Evolutionary conservation across 2,113 vertebrate species (phyloP), one percentile per base, ranked within the genome.

Genomic region (Microtus richardsoni): DNA sequence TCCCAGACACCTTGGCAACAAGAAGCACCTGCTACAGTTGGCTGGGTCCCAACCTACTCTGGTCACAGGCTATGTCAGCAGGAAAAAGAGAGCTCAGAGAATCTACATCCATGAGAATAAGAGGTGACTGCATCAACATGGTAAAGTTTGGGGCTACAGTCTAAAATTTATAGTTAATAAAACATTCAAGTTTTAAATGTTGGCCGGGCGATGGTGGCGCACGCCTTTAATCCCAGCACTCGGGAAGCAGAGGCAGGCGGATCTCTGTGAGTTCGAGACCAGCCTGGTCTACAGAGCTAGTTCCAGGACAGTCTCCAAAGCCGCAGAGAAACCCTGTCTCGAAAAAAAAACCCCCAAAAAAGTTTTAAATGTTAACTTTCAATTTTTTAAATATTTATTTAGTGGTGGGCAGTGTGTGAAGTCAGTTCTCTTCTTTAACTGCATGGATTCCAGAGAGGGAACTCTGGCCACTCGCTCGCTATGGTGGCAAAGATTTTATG

Each of bases 381-480:
- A 85, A 33, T 22, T 47, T 68, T 47, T 75, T 26, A 22, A 47
- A 68, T 33, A 85, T 22, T 66, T 68, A 86, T 22, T 66, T 68
- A 86, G 30, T 68, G 28, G 60, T 62, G 60, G 60, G 16, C 39
- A 64, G 17, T 58, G 54, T 58, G 17, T 58, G 54, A 58, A 58
- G 54, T 36, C 62, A 49, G 41, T 47, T 47, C 41, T 68, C 41
- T 47, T 17, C 83, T 66, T 68, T 68, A 68, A 68, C 28, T 6
- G 22, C 11, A 7, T 70, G 44, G 44, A 33, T 52, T 47, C 47
- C 30, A n/a, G 84, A 33, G 84, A 52, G n/a, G 44, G 41, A 68
- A 86, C 36, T 73, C 4, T 3, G 64, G 49, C 26, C 62, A 86
- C 28, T 47, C 0, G 0, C 28, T 47, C 0, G 0, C 44, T 33